Percentiles rank a stretch among this genome's conserved stretches.
phyloP scores from a whole-genome alignment of 2,113 vertebrate species.

The Neolamprologus tretocephalus region DNA sequence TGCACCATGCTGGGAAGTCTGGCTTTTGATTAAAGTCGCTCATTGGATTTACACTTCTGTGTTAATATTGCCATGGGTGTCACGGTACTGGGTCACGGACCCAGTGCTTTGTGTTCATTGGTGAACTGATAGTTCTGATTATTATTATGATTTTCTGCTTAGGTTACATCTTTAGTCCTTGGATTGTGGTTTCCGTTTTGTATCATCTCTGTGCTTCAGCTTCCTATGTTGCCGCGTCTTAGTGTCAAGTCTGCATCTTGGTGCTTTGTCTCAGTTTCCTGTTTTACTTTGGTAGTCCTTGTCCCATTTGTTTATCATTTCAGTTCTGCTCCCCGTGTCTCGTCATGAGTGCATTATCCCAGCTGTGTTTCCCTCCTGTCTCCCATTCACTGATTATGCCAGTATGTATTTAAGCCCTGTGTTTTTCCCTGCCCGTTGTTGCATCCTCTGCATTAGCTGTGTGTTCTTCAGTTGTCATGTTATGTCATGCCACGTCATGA shows the following conservation, averaged over 20 bases:
- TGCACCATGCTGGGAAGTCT: background rate
- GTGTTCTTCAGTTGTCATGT: accelerated
- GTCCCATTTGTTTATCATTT: background rate
- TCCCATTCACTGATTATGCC: background rate
- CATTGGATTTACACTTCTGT: background rate
- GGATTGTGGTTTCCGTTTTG: background rate
- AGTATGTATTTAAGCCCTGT: background rate
- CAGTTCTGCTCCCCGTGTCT: background rate
- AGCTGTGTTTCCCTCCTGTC: background rate
- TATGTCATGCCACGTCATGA: background rate
- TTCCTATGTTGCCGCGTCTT: accelerated
- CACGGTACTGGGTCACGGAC: background rate
- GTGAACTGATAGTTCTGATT: background rate
- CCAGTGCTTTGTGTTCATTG: background rate
- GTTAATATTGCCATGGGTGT: background rate
- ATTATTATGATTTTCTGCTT: background rate
- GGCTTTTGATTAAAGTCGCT: background rate
- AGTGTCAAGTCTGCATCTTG: background rate
- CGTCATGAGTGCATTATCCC: background rate
- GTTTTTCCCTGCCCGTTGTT: background rate
- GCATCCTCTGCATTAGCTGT: accelerated
- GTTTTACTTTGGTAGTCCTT: background rate
- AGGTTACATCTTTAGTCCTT: background rate
- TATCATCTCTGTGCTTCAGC: background rate
- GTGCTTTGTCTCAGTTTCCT: background rate